phyloP scores from a whole-genome alignment of 2,888 invertebrate species.

The Muschampia plurimacula region DNA sequence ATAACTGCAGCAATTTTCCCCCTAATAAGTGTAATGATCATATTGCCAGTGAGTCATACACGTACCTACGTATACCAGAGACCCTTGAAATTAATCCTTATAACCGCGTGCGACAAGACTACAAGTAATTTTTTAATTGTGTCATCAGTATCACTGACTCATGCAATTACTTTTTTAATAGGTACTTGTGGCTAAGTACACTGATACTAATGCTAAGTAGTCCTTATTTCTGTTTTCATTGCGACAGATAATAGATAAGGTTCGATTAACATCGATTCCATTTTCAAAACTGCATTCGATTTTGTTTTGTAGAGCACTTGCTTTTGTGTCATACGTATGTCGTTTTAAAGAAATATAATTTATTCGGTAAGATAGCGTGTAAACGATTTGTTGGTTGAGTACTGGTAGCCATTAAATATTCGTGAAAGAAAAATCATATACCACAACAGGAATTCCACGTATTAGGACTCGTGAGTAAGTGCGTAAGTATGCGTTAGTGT shows the following conservation, averaged over 20 bases:
- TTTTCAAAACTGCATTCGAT: neutral
- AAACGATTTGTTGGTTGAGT: neutral
- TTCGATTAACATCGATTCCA: neutral
- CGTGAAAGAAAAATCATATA: neutral
- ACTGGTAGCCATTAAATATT: neutral
- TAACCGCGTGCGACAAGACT: slow-evolving; percentile 31
- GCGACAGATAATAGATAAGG: neutral
- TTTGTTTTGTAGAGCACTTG: neutral
- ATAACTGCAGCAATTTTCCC: neutral
- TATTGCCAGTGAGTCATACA: slow-evolving; percentile 37
- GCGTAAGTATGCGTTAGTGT: no score
- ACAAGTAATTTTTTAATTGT: slow-evolving; percentile 24
- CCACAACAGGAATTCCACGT: neutral
- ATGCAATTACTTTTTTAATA: neutral
- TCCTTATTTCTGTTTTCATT: neutral
- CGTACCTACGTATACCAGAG: neutral
- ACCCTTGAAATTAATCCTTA: slow-evolving; percentile 40
- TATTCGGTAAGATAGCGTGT: slow-evolving; percentile 2
- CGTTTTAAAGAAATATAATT: neutral
- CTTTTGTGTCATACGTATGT: neutral
- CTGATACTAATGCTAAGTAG: neutral
- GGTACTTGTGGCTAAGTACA: neutral
- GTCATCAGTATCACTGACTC: neutral
- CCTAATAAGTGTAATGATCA: slow-evolving; percentile 15
- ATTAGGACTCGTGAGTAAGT: neutral